Evolutionary conservation across 2,888 invertebrate genomes (phyloP).

Genomic region (Halictus quadricinctus): DNA sequence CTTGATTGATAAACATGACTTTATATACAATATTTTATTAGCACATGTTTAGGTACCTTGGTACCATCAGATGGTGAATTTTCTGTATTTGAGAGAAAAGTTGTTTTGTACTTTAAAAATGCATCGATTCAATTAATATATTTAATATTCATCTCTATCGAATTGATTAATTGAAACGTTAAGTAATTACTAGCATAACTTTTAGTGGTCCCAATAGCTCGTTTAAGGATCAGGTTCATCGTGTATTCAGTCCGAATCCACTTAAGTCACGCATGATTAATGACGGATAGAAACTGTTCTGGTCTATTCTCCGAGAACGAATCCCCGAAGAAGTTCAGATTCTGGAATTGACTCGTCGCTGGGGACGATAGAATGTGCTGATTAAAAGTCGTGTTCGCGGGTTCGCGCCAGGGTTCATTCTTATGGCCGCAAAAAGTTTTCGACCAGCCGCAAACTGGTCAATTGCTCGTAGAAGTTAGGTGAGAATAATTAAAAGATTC

Average conservation of each 20-base stretch:
- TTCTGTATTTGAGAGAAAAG: too few species aligned
- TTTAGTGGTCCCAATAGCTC: background rate
- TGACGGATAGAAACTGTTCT: background rate
- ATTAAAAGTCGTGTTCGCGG: constrained; percentile 2
- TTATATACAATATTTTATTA: too few species aligned
- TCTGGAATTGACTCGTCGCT: background rate
- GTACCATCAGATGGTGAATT: too few species aligned
- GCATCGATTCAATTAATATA: background rate
- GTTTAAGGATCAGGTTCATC: background rate
- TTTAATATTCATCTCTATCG: background rate
- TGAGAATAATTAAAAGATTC: constrained; percentile 70
- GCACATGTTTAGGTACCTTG: too few species aligned
- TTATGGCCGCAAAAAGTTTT: constrained; percentile 41
- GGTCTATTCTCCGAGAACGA: background rate
- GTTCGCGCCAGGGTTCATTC: constrained; percentile 10
- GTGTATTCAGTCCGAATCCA: background rate
- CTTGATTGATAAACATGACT: too few species aligned
- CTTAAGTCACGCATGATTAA: background rate
- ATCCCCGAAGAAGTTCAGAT: background rate
- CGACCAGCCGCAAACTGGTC: constrained; percentile 54
- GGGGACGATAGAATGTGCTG: constrained; percentile 8
- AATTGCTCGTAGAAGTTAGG: constrained; percentile 57
- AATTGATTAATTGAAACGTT: background rate
- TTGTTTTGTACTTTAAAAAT: too few species aligned
- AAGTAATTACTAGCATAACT: background rate